Evolutionary conservation across 2,113 vertebrate species (phyloP), one percentile per base, ranked within the genome.

Genomic region (Coracopsis vasa): DNA sequence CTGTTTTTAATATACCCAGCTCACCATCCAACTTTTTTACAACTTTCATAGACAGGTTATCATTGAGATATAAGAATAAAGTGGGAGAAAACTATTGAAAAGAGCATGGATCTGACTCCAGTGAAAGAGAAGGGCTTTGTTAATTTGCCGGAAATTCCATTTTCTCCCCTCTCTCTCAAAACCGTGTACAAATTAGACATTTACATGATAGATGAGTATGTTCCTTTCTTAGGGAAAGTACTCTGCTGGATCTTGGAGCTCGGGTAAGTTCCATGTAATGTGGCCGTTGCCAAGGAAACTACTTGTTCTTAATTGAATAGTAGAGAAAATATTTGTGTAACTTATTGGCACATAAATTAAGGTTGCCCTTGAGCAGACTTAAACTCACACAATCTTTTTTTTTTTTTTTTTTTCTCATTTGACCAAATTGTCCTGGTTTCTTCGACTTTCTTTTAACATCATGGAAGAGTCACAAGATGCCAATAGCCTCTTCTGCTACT

Each of bases 291-390:
- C 95, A 95, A 91, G 97, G 96, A 94, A 96, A 97, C 97, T 92
- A 41, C 90, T 96, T 97, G 95, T 97, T 97, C 97, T 97, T 97
- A 96, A 97, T 93, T 97, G 97, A 97, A 97, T 87, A 94, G 95
- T 87, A 97, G 96, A 97, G 97, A 97, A 97, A 97, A 97, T 97
- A 97, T 97, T 97, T 97, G 97, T 97, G 93, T 92, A 97, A 96
- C 96, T 97, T 97, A 97, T 97, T 97, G 97, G 94, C 97, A 97
- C 94, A 97, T 97, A 97, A 97, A 97, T 97, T 97, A 97, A 95
- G 91, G 72, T 92, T 97, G 96, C 95, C 96, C 94, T 95, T 95
- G 84, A 96, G 72, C 71, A 94, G 95, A 69, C 86, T 94, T 96
- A 95, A 96, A 97, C 88, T 95, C 94, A 95, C 95, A 96, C 72